These are phyloP conservation scores for Rostratula benghalensis DNA, from an alignment of 2,113 vertebrate species.

Conservation along the genomic window DNA sequence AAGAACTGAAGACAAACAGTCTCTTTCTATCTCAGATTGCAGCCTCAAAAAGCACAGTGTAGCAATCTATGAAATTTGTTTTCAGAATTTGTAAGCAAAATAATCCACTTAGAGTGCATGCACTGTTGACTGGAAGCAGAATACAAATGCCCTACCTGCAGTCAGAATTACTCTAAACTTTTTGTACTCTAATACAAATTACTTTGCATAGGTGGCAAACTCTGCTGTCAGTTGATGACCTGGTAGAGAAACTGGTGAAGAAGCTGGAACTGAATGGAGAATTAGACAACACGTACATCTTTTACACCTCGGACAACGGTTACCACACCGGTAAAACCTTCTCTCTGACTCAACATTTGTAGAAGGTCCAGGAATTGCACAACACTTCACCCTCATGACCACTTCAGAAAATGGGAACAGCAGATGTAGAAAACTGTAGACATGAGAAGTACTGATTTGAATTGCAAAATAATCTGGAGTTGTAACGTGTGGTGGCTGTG, in stretches of 20 bases:
- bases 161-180: neutral
- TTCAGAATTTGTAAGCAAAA: neutral
- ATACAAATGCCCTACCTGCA: neutral
- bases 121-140: neutral
- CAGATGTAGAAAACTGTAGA: neutral
- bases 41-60: neutral
- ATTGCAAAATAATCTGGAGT: neutral
- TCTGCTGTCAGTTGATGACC: constrained; percentile 93
- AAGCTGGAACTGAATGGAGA: constrained; percentile 84
- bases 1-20: neutral
- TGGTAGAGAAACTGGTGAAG: constrained; percentile 91
- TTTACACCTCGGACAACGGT: constrained; percentile 97
- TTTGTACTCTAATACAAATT: neutral
- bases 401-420: neutral
- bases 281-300: constrained; percentile 90
- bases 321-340: constrained; percentile 88
- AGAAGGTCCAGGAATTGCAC: neutral
- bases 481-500: neutral
- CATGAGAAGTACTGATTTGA: neutral
- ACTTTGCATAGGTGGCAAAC: constrained; percentile 87
- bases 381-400: neutral
- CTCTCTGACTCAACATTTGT: neutral
- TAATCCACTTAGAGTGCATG: neutral
- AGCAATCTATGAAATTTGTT: neutral
- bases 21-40: neutral